Percentiles rank a stretch among this genome's conserved stretches.
phyloP scores from a whole-genome alignment of 2,888 invertebrate species.

The Pristionchus fissidentatus region DNA sequence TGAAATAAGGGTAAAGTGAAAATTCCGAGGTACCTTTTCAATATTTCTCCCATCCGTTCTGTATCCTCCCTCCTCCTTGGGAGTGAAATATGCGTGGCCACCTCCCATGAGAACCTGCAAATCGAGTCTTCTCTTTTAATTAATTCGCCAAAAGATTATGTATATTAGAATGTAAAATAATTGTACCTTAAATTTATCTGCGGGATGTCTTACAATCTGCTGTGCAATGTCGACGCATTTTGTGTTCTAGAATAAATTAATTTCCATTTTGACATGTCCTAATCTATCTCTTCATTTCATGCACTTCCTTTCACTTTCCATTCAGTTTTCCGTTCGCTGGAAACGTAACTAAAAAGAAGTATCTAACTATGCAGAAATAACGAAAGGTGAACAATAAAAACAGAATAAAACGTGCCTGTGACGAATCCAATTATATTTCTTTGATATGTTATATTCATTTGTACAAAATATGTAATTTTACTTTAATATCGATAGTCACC shows the following conservation, averaged over 20 bases:
- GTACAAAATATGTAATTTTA: no score
- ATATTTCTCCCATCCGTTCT: slow-evolving; percentile 42
- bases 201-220: slow-evolving; percentile 46
- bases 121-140: neutral
- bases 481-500: neutral
- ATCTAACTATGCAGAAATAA: no score
- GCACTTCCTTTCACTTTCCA: neutral
- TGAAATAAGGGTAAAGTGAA: no score
- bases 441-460: no score
- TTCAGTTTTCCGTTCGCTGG: no score
- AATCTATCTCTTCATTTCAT: no score
- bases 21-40: slow-evolving; percentile 21
- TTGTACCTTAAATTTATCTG: slow-evolving; percentile 44
- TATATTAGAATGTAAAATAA: neutral
- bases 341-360: no score
- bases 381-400: no score
- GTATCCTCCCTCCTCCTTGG: neutral
- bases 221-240: slow-evolving; percentile 42
- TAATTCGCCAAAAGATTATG: neutral
- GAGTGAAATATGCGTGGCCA: slow-evolving; percentile 35
- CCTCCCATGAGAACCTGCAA: slow-evolving; percentile 46
- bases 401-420: no score
- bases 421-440: no score
- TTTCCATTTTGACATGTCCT: no score
- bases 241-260: slow-evolving; percentile 25